A percentile compares a stretch with the other conserved stretches of the same genome.
Evolutionary conservation across 2,888 invertebrate genomes (phyloP).

Genomic region (Platycheirus rosarum): DNA sequence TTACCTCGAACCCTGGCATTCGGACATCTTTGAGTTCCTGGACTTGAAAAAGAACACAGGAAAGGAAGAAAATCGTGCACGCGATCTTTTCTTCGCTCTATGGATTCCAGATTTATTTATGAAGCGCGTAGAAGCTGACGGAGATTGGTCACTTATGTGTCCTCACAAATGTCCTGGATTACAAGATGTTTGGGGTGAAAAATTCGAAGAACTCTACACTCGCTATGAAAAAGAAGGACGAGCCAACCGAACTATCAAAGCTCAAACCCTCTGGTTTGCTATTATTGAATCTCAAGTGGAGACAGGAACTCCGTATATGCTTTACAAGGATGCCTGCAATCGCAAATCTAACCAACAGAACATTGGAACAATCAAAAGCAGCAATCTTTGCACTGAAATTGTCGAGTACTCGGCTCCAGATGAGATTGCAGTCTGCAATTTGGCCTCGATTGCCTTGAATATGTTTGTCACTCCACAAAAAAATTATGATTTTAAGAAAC

Average conservation of each 20-base stretch:
- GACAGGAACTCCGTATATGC: slow-evolving; percentile 99
- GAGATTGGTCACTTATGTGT: slow-evolving; percentile 97
- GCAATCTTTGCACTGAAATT: slow-evolving; percentile 99
- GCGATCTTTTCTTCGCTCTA: slow-evolving; percentile 97
- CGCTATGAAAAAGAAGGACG: slow-evolving; percentile 92
- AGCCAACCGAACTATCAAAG: slow-evolving; percentile 88
- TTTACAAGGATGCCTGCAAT: slow-evolving; percentile 98
- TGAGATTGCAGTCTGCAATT: slow-evolving; percentile 98
- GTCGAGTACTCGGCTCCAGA: slow-evolving; percentile 95
- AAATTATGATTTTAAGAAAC: slow-evolving; percentile 93
- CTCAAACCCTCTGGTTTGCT: slow-evolving; percentile 95
- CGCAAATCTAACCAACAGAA: slow-evolving; percentile 99
- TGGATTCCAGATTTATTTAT: slow-evolving; percentile 99
- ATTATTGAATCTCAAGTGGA: slow-evolving; percentile 97
- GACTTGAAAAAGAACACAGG: slow-evolving; percentile 97
- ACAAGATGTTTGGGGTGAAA: slow-evolving; percentile 95
- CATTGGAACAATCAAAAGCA: slow-evolving; percentile 98
- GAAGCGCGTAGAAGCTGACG: slow-evolving; percentile 93
- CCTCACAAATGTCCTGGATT: slow-evolving; percentile 96
- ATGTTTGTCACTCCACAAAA: slow-evolving; percentile 92
- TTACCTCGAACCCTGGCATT: slow-evolving; percentile 99
- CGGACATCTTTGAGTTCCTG: slow-evolving; percentile 97
- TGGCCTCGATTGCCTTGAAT: slow-evolving; percentile 98
- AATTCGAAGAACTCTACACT: slow-evolving; percentile 94
- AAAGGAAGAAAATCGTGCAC: slow-evolving; percentile 95